Evolutionary conservation across 2,113 vertebrate genomes (phyloP), one percentile per base, ranked within the genome.

Genomic region (Scortum barcoo): DNA sequence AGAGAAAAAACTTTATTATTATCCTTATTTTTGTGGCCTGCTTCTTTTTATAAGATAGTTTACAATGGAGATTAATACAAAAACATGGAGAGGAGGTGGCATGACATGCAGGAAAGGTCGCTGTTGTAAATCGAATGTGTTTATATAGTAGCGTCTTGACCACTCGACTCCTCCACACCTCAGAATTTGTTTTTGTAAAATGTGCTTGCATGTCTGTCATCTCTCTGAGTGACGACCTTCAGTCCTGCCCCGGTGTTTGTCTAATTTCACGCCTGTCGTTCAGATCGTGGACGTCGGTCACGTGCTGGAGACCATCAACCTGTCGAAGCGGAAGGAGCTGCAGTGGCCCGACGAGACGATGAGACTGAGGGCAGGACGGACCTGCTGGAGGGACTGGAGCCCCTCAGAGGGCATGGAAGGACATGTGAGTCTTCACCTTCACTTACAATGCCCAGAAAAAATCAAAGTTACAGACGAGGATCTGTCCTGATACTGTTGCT

Each of bases 321-420:
- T 99, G 78, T 98, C 98, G 20, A 99, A 99, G 95, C 95, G 98
- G 85, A 99, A 98, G 88, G 98, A 99, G 94, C 96, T 99, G 91
- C 97, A 98, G 94, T 99, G 98, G 98, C 98, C 98, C 77, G 98
- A 99, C 61, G 98, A 99, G 92, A 94, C 95, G 1, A 90, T 98
- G 93, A 96, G 98, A 92, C 93, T 98, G 91, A 97, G 97, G 94
- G 97, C 98, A 73, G 98, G 98, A 85, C 96, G 97, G 86, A 98
- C 96, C 93, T 96, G 96, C 95, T 99, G 98, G 98, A 99, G 97
- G 93, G 98, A 99, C 91, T 99, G 98, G 98, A 97, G 96, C 96
- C 98, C 98, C 87, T 93, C 96, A 85, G 98, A 99, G 95, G 98
- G 98, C 94, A 99, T 99, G 98, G 98, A 99, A 96, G 98, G 98